These are phyloP conservation scores for Campaea margaritaria DNA, from an alignment of 2,888 invertebrate species.

Conservation along the genomic window DNA sequence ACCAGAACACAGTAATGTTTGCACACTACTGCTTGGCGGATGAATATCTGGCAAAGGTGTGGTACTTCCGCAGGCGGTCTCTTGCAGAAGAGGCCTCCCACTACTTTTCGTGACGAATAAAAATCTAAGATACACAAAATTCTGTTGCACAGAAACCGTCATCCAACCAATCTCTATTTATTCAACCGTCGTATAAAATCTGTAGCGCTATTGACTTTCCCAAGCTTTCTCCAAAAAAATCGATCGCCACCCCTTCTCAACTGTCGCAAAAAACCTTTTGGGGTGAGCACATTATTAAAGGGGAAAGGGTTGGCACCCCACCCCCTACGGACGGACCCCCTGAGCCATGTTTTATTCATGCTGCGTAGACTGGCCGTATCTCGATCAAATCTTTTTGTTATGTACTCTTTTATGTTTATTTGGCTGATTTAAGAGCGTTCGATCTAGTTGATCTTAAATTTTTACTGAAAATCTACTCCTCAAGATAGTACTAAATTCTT, in stretches of 20 bases:
- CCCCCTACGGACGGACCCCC: conserved; percentile 53
- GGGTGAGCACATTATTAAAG: conserved; percentile 70
- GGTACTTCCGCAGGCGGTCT: too few species aligned
- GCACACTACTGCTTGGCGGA: too few species aligned
- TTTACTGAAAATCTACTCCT: not conserved
- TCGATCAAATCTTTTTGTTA: conserved; percentile 68
- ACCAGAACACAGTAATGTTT: too few species aligned
- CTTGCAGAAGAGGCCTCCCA: too few species aligned
- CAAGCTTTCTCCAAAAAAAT: conserved; percentile 51
- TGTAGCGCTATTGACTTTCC: conserved; percentile 28
- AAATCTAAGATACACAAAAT: too few species aligned
- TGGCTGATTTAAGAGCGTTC: conserved; percentile 11
- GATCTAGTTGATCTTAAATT: not conserved
- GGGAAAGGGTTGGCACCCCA: conserved; percentile 70
- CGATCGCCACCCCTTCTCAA: conserved; percentile 55
- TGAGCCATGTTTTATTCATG: conserved; percentile 80
- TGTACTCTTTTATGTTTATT: conserved; percentile 50
- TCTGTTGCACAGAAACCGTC: not conserved
- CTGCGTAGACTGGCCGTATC: conserved; percentile 62
- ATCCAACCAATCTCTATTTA: not conserved
- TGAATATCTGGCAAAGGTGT: too few species aligned
- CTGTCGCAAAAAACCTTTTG: conserved; percentile 72
- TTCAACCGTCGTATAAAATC: conserved; percentile 12
- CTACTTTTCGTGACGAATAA: too few species aligned
- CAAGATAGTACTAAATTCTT: not conserved